Percentiles rank a stretch among this genome's conserved stretches.
Conservation (phyloP, 2,113 vertebrate genomes). For the Tupaia tana region DNA sequence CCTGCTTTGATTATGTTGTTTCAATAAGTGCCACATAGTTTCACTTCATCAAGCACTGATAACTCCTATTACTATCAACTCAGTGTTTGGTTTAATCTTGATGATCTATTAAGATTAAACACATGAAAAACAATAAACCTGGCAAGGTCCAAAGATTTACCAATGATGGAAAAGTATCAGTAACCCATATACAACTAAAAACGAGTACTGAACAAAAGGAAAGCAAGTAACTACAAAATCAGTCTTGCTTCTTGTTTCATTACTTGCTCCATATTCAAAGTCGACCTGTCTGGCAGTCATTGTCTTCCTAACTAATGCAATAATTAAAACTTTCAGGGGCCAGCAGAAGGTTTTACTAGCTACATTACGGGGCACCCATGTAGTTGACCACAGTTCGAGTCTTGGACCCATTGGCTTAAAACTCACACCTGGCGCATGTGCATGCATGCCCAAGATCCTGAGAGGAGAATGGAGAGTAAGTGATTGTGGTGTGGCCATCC, state of each 20-base stretch:
- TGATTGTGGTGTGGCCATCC: no score
- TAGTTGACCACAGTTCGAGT: no score
- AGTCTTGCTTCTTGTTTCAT: slow-evolving; percentile 59
- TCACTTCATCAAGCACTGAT: slow-evolving; percentile 44
- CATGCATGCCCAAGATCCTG: no score
- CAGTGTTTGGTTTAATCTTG: slow-evolving; percentile 18
- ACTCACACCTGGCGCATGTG: no score
- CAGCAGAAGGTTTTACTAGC: no score
- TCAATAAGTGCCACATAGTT: slow-evolving; percentile 57
- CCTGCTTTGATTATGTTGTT: slow-evolving; percentile 63
- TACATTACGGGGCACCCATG: no score
- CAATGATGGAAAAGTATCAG: slow-evolving; percentile 57
- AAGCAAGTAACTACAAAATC: slow-evolving; percentile 28
- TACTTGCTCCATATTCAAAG: slow-evolving; percentile 43
- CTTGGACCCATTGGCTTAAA: no score
- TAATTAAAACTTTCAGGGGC: no score
- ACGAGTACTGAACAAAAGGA: not conserved
- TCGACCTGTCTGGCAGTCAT: slow-evolving; percentile 12
- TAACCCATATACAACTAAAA: slow-evolving; percentile 63
- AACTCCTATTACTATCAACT: slow-evolving; percentile 28
- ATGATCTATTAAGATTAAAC: slow-evolving; percentile 61
- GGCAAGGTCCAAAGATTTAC: slow-evolving; percentile 49
- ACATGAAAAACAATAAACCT: slow-evolving; percentile 51
- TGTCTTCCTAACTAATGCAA: not conserved
- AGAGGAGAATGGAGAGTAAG: no score